phyloP scores from a whole-genome alignment of 2,888 invertebrate species.

The Hypomecis atomaria region DNA sequence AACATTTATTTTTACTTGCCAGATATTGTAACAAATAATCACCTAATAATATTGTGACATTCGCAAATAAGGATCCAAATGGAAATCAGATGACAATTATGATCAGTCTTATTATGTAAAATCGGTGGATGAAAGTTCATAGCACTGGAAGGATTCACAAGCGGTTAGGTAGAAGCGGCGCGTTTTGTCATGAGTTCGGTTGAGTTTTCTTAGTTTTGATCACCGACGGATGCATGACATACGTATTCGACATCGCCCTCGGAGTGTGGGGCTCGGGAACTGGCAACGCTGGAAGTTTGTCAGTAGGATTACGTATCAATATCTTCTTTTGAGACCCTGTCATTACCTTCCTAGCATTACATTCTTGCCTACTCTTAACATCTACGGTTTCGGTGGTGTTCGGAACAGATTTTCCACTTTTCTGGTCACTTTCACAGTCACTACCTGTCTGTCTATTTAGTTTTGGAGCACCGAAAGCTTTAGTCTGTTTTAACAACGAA shows the following conservation, averaged over 20 bases:
- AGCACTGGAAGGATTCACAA: conserved; percentile 83
- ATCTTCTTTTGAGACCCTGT: conserved; percentile 85
- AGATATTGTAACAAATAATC: conserved; percentile 16
- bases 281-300: conserved; percentile 89
- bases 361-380: conserved; percentile 74
- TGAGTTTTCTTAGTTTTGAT: conserved; percentile 75
- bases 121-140: conserved; percentile 72
- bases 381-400: conserved; percentile 78
- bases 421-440: conserved; percentile 79
- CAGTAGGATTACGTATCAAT: conserved; percentile 89
- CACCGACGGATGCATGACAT: conserved; percentile 84
- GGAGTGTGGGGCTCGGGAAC: conserved; percentile 82
- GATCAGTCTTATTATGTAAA: conserved; percentile 71
- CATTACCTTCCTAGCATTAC: conserved; percentile 87
- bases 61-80: conserved; percentile 37
- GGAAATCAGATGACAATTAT: conserved; percentile 40
- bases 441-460: conserved; percentile 71
- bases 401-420: conserved; percentile 73
- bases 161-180: conserved; percentile 43
- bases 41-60: conserved; percentile 28
- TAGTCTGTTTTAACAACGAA: conserved; percentile 94
- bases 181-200: conserved; percentile 73
- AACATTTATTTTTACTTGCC: conserved; percentile 13
- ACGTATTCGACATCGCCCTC: conserved; percentile 88
- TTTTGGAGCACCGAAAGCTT: conserved; percentile 92